These are phyloP conservation scores for Liopterus haemorrhoidalis DNA, from an alignment of 2,888 invertebrate species.

Conservation along the genomic window DNA sequence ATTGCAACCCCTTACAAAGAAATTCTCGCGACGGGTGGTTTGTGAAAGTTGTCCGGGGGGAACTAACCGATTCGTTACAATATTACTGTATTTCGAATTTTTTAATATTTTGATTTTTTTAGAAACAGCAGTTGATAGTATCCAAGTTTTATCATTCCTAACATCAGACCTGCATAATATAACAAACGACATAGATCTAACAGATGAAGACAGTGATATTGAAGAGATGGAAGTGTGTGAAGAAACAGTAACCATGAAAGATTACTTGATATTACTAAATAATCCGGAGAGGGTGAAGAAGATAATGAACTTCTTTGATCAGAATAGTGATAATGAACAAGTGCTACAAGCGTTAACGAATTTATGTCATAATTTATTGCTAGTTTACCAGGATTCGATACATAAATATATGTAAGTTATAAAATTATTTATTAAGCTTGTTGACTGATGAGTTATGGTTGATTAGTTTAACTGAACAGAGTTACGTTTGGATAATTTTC, in stretches of 20 bases:
- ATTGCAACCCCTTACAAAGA: too few relatives aligned
- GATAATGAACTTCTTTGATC: conserved; percentile 49
- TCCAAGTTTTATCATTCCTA: conserved; percentile 54
- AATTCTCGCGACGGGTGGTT: too few relatives aligned
- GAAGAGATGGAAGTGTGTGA: conserved; percentile 50
- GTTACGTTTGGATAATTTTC: too few relatives aligned
- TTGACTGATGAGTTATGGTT: too few relatives aligned
- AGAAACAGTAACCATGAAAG: conserved; percentile 39
- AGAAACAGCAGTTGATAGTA: conserved; percentile 49
- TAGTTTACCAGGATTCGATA: conserved; percentile 74
- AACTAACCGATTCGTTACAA: too few relatives aligned
- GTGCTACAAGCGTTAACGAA: conserved; percentile 43
- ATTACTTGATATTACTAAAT: conserved; percentile 42
- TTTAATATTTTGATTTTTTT: conserved; percentile 35
- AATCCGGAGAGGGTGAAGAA: conserved; percentile 44
- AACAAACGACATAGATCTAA: conserved; percentile 46
- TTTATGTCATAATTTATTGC: conserved; percentile 76
- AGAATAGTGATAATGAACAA: conserved; percentile 39
- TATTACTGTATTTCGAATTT: conserved; percentile 8
- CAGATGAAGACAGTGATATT: conserved; percentile 54
- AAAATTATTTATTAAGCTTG: too few relatives aligned
- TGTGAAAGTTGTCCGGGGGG: too few relatives aligned
- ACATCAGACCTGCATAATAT: conserved; percentile 43
- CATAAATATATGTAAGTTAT: conserved; percentile 72
- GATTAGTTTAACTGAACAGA: too few relatives aligned